Evolutionary conservation across 2,888 invertebrate species (phyloP).

Genomic region (Ligdia adustata): DNA sequence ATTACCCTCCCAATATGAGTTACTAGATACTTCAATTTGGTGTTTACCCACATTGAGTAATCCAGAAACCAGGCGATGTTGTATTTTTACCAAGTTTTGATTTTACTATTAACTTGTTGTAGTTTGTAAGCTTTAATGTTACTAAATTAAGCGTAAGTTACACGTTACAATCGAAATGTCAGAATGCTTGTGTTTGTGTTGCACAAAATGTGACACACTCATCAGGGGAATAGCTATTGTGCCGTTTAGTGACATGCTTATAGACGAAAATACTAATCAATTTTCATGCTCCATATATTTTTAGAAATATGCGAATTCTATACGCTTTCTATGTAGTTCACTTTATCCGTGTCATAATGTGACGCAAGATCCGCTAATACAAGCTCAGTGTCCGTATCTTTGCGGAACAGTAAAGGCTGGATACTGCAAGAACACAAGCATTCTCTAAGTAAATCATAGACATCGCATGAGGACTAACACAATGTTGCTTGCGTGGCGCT

Average conservation of each 20-base stretch:
- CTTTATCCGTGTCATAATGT: constrained; percentile 18
- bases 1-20: constrained; percentile 10
- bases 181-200: constrained; percentile 56
- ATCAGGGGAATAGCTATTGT: constrained; percentile 26
- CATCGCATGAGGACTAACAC: constrained; percentile 77
- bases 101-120: constrained; percentile 29
- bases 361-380: constrained; percentile 19
- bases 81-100: constrained; percentile 22
- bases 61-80: constrained; percentile 24
- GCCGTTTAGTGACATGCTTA: constrained; percentile 31
- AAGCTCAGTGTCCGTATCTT: constrained; percentile 13
- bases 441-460: constrained; percentile 49
- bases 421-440: constrained; percentile 46
- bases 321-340: constrained; percentile 35
- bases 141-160: constrained; percentile 56
- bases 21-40: constrained; percentile 12
- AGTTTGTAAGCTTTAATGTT: constrained; percentile 56
- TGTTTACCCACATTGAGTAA: constrained; percentile 16
- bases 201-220: constrained; percentile 20
- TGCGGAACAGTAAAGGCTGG: constrained; percentile 5
- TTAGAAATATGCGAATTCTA: constrained; percentile 32
- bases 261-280: constrained; percentile 38
- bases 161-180: constrained; percentile 39
- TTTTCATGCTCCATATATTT: constrained; percentile 44
- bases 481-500: constrained; percentile 76